Conservation (phyloP, 2,888 invertebrate species). For the Brenthis ino region DNA sequence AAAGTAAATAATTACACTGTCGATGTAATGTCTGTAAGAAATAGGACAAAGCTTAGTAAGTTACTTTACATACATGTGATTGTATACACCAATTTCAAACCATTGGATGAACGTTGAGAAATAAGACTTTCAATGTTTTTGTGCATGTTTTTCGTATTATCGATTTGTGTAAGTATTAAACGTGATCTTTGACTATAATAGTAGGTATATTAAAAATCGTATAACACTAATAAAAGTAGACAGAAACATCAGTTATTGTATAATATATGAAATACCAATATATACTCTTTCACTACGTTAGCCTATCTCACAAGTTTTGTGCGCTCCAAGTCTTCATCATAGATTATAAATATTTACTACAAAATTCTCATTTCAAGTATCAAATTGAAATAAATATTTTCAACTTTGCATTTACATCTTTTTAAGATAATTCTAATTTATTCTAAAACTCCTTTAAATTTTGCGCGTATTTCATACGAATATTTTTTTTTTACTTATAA, state of each 20-base stretch:
- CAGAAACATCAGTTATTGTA: conserved; percentile 47
- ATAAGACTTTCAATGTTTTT: conserved; percentile 10
- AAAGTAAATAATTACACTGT: neutral
- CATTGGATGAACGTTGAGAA: conserved; percentile 9
- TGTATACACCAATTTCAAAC: neutral
- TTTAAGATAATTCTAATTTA: conserved; percentile 35
- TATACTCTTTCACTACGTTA: conserved; percentile 60
- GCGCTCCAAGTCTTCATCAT: conserved; percentile 74
- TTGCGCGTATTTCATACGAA: conserved; percentile 33
- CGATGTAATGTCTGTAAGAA: neutral
- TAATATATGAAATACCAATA: conserved; percentile 54
- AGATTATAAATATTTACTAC: conserved; percentile 56
- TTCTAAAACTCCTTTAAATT: conserved; percentile 23
- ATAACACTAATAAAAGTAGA: conserved; percentile 32
- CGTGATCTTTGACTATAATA: conserved; percentile 5
- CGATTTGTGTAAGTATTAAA: conserved; percentile 6
- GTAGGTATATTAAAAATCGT: conserved; percentile 27
- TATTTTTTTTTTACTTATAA: conserved; percentile 22
- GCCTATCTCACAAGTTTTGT: conserved; percentile 77
- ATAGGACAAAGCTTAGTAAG: conserved; percentile 6
- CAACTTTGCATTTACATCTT: conserved; percentile 39
- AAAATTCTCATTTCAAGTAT: conserved; percentile 47
- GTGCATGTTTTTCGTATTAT: conserved; percentile 15
- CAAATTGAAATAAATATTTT: conserved; percentile 40
- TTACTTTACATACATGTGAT: neutral